phyloP scores from a whole-genome alignment of 2,113 vertebrate species.

The Muscicapa adusta region DNA sequence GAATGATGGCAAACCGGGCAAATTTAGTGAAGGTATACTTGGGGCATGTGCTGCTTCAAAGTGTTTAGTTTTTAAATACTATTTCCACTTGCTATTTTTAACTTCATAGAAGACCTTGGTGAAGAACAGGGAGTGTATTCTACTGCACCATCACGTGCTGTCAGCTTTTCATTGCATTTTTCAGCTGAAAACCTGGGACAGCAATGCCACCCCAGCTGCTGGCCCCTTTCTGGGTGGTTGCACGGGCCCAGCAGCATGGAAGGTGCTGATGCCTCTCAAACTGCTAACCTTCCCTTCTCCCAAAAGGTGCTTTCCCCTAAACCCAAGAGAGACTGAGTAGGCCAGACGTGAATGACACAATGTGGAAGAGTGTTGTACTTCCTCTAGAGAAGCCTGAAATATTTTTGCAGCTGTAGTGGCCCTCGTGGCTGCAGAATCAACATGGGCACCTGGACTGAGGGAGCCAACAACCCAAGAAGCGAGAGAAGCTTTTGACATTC shows the following conservation, averaged over 20 bases:
- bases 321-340: neutral
- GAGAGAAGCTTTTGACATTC: neutral
- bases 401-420: neutral
- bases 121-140: neutral
- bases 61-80: neutral
- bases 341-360: neutral
- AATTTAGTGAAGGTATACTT: neutral
- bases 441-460: rapidly evolving
- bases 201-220: neutral
- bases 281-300: neutral
- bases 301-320: neutral
- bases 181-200: neutral
- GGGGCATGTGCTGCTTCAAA: neutral
- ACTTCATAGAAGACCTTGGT: neutral
- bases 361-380: neutral
- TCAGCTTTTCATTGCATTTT: neutral
- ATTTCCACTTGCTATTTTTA: slow-evolving; percentile 46
- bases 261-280: neutral
- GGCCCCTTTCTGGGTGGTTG: neutral
- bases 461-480: neutral
- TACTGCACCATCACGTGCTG: neutral
- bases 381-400: neutral
- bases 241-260: neutral
- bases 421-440: neutral
- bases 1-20: rapidly evolving